Base-by-base conservation (phyloP, 1,140 invertebrate genomes). In the Platyscapa corneri region DNA sequence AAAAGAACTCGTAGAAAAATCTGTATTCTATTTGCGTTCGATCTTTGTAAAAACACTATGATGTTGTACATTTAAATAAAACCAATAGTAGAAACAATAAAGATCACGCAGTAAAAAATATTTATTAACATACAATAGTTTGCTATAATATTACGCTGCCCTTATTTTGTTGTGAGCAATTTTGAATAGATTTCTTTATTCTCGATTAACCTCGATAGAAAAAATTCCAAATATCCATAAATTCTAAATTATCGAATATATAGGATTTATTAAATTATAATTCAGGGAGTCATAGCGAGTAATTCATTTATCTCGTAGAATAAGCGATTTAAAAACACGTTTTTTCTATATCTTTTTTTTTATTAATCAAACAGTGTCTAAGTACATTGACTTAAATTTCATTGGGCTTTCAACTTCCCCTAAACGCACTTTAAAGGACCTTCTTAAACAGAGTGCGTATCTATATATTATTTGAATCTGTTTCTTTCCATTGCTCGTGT, bases 301-400 rank as follows among this genome's bases (percentile, higher is more conserved):
- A 37, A 70, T 42, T 42, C 18, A 42, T 70, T 20, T 37, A 74
- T 5, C 70, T 74, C 39, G 37, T 42, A 42, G 27, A 74, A 42
- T 6, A 42, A 74, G n/a, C 6, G 6, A 42, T n/a, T 42, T 0
- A 74, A 74, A 42, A 67, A 74, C 27, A 67, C 32, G 53, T 7
- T 75, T 84, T 84, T 79, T 79, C 76, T 78, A 56, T 78, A 78
- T 70, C 56, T 77, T 84, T 78, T n/a, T n/a, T n/a, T 85, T 85
- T 85, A 85, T 85, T 85, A 85, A 80, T 80, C 77, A 85, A 85
- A 85, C 77, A 85, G 77, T 75, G 77, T 85, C 77, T 85, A 85
- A 85, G 77, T 85, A 85, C 83, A 85, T 85, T 67, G 83, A 85
- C 83, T 85, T 85, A 74, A 85, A 80, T 85, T 85, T 85, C 53